These are phyloP conservation scores for Plagodis pulveraria DNA, from an alignment of 2,888 invertebrate species.

Conservation along the genomic window DNA sequence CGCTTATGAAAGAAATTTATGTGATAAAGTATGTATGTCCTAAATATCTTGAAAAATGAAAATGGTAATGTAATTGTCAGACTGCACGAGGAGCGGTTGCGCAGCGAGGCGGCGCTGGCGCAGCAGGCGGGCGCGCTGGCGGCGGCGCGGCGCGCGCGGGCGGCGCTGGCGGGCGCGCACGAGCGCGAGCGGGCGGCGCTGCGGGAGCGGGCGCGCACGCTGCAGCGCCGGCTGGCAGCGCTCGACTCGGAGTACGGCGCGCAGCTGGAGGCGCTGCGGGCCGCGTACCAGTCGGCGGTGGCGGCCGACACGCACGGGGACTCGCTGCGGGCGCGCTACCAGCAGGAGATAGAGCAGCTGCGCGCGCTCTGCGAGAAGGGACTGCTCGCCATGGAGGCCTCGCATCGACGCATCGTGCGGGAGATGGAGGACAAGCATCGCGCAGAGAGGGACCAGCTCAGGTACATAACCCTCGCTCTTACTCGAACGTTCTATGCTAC, in stretches of 20 bases:
- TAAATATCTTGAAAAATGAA: no score
- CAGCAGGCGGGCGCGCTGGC: conserved; percentile 75
- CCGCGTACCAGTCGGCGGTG: conserved; percentile 88
- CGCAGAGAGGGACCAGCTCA: conserved; percentile 91
- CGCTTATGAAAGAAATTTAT: no score
- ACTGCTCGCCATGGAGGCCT: conserved; percentile 94
- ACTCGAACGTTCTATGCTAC: no score
- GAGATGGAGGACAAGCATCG: conserved; percentile 96
- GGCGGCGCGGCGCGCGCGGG: conserved; percentile 75
- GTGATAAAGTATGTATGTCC: no score
- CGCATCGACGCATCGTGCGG: conserved; percentile 92
- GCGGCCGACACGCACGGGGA: conserved; percentile 86
- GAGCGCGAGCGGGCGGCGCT: conserved; percentile 86
- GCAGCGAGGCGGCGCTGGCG: conserved; percentile 71
- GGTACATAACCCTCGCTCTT: conserved; percentile 49
- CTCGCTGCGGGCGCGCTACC: conserved; percentile 89
- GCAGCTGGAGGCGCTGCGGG: conserved; percentile 91
- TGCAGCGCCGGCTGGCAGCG: conserved; percentile 89
- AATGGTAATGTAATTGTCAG: no score
- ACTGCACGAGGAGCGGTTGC: conserved; percentile 68
- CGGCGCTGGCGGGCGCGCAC: conserved; percentile 75
- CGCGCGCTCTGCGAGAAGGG: conserved; percentile 95
- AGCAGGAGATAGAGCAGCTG: conserved; percentile 94
- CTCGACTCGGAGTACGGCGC: conserved; percentile 93
- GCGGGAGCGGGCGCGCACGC: conserved; percentile 88